Evolutionary conservation across 2,797 vertebrate species (phyloP), one percentile per base, ranked within the genome.

Genomic region (Myoxocephalus aenaeus): DNA sequence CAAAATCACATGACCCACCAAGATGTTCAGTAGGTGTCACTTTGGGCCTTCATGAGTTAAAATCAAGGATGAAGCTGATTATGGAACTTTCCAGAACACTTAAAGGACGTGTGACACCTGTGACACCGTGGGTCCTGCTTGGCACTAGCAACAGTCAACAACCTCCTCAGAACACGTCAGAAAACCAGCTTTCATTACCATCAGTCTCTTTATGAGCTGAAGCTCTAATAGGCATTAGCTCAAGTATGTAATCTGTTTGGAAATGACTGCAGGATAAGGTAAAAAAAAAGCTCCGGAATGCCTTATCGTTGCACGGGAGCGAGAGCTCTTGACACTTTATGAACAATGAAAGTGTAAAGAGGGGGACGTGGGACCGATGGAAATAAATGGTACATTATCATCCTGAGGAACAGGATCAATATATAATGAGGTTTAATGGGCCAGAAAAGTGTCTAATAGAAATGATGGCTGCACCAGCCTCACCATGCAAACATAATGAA

Each of bases 371-470:
- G 81, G 90, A 85, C 57, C 51, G 34, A 85, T 89, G 84, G 83
- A 90, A 86, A 91, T 85, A 83, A 89, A 87, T 75, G 75, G 76
- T 62, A 82, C 69, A 85, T 89, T 86, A 87, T 89, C 83, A 87
- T 92, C 75, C 59, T 13, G 76, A 82, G 80, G 70, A 88, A 78
- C 77, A 77, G 81, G 86, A 90, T 93, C 90, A 92, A 93, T 92
- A 91, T 90, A 85, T 93, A 90, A 93, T 91, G 89, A 93, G 90
- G 85, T 88, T 92, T 93, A 93, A 93, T 93, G 91, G 89, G 73
- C 83, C 90, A 87, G 92, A 91, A 93, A 93, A 93, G 89, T 90
- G 87, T 92, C 91, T 90, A 87, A 90, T 83, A 92, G 79, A 91
- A 90, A 82, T 88, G 88, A 92, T 92, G 86, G 86, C 90, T 79